Evolutionary conservation across 1,140 invertebrate species (phyloP).

Genomic region (Thaumatotibia leucotreta): DNA sequence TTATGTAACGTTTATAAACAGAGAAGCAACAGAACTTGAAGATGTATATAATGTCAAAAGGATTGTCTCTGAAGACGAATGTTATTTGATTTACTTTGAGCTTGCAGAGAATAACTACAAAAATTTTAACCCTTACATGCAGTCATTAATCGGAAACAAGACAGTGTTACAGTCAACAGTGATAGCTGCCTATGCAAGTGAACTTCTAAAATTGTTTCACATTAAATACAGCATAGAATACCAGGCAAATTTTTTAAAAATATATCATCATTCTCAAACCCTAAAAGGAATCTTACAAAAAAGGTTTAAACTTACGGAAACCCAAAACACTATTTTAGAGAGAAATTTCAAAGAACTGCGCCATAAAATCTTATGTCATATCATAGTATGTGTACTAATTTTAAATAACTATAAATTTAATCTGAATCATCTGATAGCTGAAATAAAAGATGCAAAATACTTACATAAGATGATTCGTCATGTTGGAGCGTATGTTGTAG

Average conservation of each 20-base stretch:
- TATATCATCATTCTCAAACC: conserved; percentile 39
- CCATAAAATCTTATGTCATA: conserved; percentile 33
- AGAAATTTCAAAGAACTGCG: too few species aligned
- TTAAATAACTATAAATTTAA: conserved; percentile 55
- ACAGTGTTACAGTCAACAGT: conserved; percentile 38
- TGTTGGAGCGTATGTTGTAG: conserved; percentile 44
- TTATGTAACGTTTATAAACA: conserved; percentile 57
- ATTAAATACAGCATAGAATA: conserved; percentile 41
- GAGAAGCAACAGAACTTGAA: conserved; percentile 36
- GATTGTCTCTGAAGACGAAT: conserved; percentile 50
- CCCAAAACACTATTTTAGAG: too few species aligned
- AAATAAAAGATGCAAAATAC: conserved; percentile 28
- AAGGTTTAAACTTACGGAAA: too few species aligned
- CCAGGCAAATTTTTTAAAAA: conserved; percentile 40
- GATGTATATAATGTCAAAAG: conserved; percentile 50
- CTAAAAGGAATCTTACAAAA: conserved; percentile 45
- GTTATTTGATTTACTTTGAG: conserved; percentile 46
- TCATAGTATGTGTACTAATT: conserved; percentile 50
- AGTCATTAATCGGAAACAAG: conserved; percentile 30
- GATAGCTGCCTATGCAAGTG: conserved; percentile 47
- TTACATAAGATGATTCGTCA: conserved; percentile 34
- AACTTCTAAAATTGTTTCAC: conserved; percentile 40
- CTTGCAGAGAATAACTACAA: conserved; percentile 44
- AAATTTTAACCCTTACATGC: conserved; percentile 37
- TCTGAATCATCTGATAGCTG: conserved; percentile 40